Percentiles rank a stretch among this genome's conserved stretches.
These are phyloP conservation scores for Sesamia nonagrioides DNA, from an alignment of 1,140 invertebrate genomes.

Conservation along the genomic window DNA sequence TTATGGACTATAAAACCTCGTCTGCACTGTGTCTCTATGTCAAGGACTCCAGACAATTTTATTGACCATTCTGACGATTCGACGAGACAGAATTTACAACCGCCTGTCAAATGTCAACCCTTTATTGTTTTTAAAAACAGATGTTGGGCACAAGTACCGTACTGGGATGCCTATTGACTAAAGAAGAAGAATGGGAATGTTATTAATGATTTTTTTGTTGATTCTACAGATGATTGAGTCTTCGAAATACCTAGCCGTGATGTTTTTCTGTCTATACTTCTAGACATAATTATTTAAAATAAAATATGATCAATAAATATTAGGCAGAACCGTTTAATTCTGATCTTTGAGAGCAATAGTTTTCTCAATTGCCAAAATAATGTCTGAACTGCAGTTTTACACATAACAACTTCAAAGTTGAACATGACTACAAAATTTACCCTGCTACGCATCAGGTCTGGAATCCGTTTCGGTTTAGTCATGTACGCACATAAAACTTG, in stretches of 20 bases:
- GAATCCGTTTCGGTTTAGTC: constrained; percentile 13
- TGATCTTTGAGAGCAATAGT: neutral
- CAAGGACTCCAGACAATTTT: constrained; percentile 83
- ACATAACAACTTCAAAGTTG: neutral
- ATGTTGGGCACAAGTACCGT: constrained; percentile 27
- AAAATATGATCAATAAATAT: too few species aligned
- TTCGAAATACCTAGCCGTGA: neutral
- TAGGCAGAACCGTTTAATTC: too few species aligned
- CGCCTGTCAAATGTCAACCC: constrained; percentile 55
- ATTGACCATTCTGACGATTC: constrained; percentile 66
- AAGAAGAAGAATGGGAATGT: constrained; percentile 22
- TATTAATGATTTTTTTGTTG: neutral
- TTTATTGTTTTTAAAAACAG: constrained; percentile 55
- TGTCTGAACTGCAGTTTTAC: neutral
- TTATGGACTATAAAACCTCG: constrained; percentile 86
- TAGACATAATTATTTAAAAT: too few species aligned
- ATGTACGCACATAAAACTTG: constrained; percentile 52
- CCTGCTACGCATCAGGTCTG: neutral
- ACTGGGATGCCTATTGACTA: neutral
- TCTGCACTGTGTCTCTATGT: constrained; percentile 84
- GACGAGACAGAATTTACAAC: constrained; percentile 63
- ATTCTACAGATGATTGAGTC: constrained; percentile 27
- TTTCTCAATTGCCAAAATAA: neutral
- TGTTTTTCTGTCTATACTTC: neutral
- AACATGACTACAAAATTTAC: neutral